These are phyloP conservation scores for Phytoseiulus persimilis DNA, from an alignment of 2,888 invertebrate genomes.

Conservation along the genomic window DNA sequence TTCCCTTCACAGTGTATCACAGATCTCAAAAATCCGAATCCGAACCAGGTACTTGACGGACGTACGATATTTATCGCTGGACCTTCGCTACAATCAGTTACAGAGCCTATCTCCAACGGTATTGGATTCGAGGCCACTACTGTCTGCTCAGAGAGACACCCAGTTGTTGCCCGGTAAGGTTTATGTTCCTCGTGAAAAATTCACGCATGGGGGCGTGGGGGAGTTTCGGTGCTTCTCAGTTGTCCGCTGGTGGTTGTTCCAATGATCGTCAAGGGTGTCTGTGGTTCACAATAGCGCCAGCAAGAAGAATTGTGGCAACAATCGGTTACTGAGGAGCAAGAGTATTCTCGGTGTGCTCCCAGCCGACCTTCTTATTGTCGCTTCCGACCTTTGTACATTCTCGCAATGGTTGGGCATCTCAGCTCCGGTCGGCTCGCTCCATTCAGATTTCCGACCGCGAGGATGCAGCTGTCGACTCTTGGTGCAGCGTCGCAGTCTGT, in stretches of 20 bases:
- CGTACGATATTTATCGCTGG: conserved; percentile 69
- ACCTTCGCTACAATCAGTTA: conserved; percentile 71
- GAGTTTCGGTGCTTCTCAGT: neutral
- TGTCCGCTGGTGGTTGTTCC: neutral
- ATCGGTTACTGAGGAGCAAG: no score
- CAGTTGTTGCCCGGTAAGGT: conserved; percentile 12
- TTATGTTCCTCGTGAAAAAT: neutral
- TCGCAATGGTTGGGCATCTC: no score
- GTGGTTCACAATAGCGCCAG: neutral
- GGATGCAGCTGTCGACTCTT: neutral
- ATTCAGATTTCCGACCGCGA: no score
- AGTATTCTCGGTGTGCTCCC: no score
- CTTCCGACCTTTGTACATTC: no score
- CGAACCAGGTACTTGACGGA: conserved; percentile 49
- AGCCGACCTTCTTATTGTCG: no score
- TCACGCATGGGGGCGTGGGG: neutral
- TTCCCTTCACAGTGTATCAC: no score
- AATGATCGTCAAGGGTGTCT: neutral
- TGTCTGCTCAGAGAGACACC: conserved; percentile 15
- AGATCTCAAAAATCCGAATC: neutral
- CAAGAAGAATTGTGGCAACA: neutral
- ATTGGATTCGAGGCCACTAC: conserved; percentile 61
- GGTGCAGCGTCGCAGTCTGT: neutral
- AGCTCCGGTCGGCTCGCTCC: no score
- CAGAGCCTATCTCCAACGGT: conserved; percentile 69